These are phyloP conservation scores for Scartelaos histophorus DNA, from an alignment of 2,113 vertebrate species.

Conservation along the genomic window DNA sequence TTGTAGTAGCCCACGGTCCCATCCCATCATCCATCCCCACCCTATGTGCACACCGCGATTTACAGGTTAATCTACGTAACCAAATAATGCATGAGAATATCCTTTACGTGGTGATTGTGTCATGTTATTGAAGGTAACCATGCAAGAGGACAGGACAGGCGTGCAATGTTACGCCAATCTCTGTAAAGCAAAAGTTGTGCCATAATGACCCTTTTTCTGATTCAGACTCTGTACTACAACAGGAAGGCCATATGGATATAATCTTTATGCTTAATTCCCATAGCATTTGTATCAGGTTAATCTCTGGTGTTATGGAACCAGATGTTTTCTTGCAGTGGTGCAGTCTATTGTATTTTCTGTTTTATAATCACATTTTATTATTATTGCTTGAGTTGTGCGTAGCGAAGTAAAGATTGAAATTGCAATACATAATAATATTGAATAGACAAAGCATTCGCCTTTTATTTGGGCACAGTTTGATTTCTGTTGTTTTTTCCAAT, in stretches of 20 bases:
- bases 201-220: background rate
- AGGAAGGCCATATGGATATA: constrained; percentile 32
- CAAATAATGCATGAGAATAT: background rate
- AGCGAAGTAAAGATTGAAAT: no score
- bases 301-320: constrained; percentile 32
- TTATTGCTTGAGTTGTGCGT: background rate
- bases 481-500: background rate
- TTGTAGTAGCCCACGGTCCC: constrained; percentile 49
- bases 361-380: constrained; percentile 28
- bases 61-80: constrained; percentile 14
- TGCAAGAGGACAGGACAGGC: background rate
- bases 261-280: constrained; percentile 59
- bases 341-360: constrained; percentile 51
- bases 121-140: background rate
- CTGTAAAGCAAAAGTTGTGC: background rate
- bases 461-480: no score
- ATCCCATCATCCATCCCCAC: constrained; percentile 42
- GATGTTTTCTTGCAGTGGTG: constrained; percentile 22
- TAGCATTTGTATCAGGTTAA: constrained; percentile 37
- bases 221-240: background rate
- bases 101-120: background rate
- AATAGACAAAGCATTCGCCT: no score
- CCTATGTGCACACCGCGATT: constrained; percentile 13
- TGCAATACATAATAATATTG: no score
- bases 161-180: background rate